Base-by-base conservation (phyloP, 2,888 invertebrate genomes). In the Anoncus sp. region DNA sequence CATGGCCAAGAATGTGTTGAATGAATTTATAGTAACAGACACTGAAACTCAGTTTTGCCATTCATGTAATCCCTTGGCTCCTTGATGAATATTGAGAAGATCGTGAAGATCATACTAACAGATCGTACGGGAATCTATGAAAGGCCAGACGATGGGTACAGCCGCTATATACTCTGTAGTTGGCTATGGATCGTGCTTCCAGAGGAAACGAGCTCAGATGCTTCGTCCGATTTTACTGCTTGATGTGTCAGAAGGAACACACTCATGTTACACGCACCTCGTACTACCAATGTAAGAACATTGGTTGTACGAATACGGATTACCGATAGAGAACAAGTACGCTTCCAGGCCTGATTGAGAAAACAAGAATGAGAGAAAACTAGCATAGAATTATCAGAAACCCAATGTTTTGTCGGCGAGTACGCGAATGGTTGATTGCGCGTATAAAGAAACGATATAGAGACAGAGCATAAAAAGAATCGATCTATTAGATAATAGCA, bases 401-500 rank as follows among this genome's bases (percentile, higher is more conserved):
- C 16, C 14, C n/a, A 31, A 31, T 53, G 49, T 22, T 49, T 27
- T 18, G 10, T 27, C 16, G n/a, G n/a, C 53, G 24, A 16, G 27
- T 4, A 4, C 10, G 16, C n/a, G 49, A 49, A 57, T 38, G 38
- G 10, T 10, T 9, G 27, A 75, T 75, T 51, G 66, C 65, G 53
- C 51, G 60, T 60, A 49, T 9, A 47, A 66, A 60, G 51, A 38
- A 75, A 71, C 60, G 45, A 38, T 49, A 63, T 45, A 57, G 47
- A 59, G 49, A 75, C 16, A 43, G 14, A 65, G 40, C 47, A 78
- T 51, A 24, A 16, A 49, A 75, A 75, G 63, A 75, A 78, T 66
- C 38, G 63, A 72, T 72, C 72, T 75, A 67, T 79, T 79, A 75
- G 69, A 72, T 79, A 79, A 79, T 72, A 69, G 75, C 45, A 55